These are phyloP conservation scores for Brachypteracias leptosomus DNA, from an alignment of 2,113 vertebrate genomes.

Conservation along the genomic window DNA sequence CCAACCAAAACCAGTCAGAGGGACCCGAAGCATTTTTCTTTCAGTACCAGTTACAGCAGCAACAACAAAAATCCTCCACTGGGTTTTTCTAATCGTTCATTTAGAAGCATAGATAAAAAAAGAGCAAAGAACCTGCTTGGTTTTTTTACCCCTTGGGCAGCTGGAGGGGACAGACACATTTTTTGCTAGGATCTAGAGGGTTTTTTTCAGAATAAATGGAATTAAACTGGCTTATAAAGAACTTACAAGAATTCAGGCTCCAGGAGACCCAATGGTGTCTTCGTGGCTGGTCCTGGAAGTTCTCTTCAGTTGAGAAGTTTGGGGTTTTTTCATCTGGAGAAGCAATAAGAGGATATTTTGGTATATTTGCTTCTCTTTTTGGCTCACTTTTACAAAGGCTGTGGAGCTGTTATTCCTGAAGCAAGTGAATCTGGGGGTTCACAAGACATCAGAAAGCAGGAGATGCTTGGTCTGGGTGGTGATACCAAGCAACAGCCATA, in stretches of 20 bases:
- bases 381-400: background rate
- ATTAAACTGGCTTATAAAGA: background rate
- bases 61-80: too few relatives aligned
- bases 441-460: background rate
- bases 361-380: background rate
- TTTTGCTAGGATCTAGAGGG: background rate
- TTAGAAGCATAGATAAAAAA: background rate
- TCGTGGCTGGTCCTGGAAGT: background rate
- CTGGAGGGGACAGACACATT: background rate
- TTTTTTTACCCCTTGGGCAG: background rate
- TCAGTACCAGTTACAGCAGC: background rate
- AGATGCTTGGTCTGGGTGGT: background rate
- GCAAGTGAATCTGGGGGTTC: background rate
- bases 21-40: accelerated
- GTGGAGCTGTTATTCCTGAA: background rate
- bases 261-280: background rate
- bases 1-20: background rate
- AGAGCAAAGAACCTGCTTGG: background rate
- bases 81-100: background rate
- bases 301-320: background rate
- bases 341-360: background rate
- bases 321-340: background rate
- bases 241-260: background rate
- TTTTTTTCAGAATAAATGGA: background rate
- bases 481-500: background rate